Percentiles rank a stretch among this genome's conserved stretches.
These are phyloP conservation scores for Phalanger gymnotis DNA, from an alignment of 2,797 vertebrate genomes.

Conservation along the genomic window DNA sequence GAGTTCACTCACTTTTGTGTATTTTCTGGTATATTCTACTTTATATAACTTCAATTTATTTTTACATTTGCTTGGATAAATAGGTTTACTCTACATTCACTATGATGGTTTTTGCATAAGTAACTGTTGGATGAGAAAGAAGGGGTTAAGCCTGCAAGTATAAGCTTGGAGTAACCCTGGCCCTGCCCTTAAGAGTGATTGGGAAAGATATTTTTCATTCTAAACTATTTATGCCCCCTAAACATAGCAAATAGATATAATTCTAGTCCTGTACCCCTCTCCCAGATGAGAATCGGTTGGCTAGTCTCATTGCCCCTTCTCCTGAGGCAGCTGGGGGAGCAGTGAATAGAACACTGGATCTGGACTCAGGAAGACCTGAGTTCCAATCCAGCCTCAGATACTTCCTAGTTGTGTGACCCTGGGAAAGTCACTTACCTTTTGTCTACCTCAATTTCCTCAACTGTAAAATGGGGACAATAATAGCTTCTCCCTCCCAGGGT, in stretches of 20 bases:
- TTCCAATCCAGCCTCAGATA: neutral
- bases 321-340: neutral
- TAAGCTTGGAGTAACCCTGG: neutral
- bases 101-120: neutral
- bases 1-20: neutral
- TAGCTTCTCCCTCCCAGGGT: no score
- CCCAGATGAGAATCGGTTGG: neutral
- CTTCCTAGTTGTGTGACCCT: neutral
- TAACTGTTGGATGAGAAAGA: neutral
- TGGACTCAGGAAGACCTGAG: neutral
- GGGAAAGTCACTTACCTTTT: no score
- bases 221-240: neutral
- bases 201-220: neutral
- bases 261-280: neutral
- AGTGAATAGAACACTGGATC: neutral
- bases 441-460: no score
- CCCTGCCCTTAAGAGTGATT: neutral
- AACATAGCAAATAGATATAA: neutral
- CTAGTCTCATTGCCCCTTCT: neutral
- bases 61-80: neutral
- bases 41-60: neutral
- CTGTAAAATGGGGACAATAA: no score
- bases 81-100: neutral
- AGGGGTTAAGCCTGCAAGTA: neutral
- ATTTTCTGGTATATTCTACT: neutral